Evolutionary conservation across 2,113 vertebrate genomes (phyloP).

Genomic region (Nesospiza acunhae): DNA sequence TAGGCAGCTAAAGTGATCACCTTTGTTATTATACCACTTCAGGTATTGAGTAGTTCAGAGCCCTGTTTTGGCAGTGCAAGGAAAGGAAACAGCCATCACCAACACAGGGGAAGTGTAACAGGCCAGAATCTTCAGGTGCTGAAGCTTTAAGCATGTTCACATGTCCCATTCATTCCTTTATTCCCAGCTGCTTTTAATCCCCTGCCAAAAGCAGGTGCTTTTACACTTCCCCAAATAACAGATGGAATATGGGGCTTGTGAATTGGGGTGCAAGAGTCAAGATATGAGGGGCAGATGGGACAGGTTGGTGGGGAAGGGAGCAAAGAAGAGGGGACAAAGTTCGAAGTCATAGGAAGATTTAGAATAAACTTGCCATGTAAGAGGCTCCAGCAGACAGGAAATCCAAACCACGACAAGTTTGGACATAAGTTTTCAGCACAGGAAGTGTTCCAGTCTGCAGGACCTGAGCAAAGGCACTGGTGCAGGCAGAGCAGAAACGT

Average conservation of each 20-base stretch:
- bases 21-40: background rate
- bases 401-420: background rate
- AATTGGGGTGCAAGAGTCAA: background rate
- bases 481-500: background rate
- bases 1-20: background rate
- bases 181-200: background rate
- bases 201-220: conserved; percentile 19
- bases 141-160: conserved; percentile 1
- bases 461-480: background rate
- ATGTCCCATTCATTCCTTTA: background rate
- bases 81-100: background rate
- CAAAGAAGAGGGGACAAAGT: background rate
- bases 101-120: background rate
- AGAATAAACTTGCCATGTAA: background rate
- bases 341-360: background rate
- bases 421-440: background rate
- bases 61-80: background rate
- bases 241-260: background rate
- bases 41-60: background rate
- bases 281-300: background rate
- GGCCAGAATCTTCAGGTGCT: background rate
- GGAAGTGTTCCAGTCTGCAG: background rate
- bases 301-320: background rate
- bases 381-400: background rate
- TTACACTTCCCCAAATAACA: background rate